Conservation (phyloP, 1,140 invertebrate species). For the Zaprionus capensis region DNA sequence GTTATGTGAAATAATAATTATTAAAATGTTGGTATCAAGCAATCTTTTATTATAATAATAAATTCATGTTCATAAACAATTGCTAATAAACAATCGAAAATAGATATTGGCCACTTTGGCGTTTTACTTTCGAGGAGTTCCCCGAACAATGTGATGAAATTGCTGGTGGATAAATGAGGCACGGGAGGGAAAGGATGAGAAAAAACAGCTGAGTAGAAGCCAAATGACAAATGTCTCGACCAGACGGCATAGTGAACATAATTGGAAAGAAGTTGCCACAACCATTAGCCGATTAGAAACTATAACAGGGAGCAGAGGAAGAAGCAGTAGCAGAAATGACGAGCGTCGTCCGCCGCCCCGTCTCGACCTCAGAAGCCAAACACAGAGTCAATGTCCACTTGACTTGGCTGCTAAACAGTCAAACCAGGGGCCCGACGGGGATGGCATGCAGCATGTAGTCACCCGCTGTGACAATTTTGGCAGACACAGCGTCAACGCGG, state of each 20-base stretch:
- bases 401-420: slow-evolving; percentile 19
- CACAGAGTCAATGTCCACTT: slow-evolving; percentile 22
- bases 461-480: slow-evolving; percentile 64
- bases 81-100: too few relatives aligned
- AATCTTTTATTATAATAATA: too few relatives aligned
- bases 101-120: too few relatives aligned
- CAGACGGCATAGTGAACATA: slow-evolving; percentile 40
- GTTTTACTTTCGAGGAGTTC: too few relatives aligned
- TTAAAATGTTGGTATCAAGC: too few relatives aligned
- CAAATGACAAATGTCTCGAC: slow-evolving; percentile 50
- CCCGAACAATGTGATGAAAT: slow-evolving; percentile 20
- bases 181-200: slow-evolving; percentile 2
- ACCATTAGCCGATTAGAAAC: slow-evolving; percentile 75
- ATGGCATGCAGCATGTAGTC: slow-evolving; percentile 55
- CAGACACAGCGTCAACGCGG: slow-evolving; percentile 26
- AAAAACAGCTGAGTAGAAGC: slow-evolving; percentile 12
- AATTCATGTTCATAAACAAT: too few relatives aligned
- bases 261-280: slow-evolving; percentile 40
- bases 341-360: neutral
- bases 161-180: slow-evolving; percentile 15
- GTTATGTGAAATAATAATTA: too few relatives aligned
- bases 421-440: slow-evolving; percentile 6
- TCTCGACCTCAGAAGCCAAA: slow-evolving; percentile 16
- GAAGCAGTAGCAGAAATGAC: slow-evolving; percentile 2
- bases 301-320: slow-evolving; percentile 29